Conservation (phyloP, 2,113 vertebrate species). For the Agapornis roseicollis region DNA sequence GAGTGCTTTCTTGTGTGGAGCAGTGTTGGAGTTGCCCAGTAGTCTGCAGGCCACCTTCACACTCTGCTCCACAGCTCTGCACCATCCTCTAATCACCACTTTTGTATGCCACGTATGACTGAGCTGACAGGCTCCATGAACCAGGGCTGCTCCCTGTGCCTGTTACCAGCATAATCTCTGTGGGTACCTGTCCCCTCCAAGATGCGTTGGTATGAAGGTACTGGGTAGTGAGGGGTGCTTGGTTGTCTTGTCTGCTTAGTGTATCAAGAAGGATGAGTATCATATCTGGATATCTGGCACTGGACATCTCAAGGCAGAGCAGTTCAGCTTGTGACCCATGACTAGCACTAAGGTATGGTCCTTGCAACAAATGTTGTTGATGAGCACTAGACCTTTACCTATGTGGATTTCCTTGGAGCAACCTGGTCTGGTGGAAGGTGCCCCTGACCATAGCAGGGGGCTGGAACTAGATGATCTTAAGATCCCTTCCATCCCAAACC, state of each 20-base stretch:
- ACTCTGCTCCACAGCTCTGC: not conserved
- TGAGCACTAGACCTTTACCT: not conserved
- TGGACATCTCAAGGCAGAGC: not conserved
- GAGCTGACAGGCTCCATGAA: not conserved
- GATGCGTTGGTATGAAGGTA: not conserved
- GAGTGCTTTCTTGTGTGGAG: no score
- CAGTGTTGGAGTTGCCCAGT: not conserved
- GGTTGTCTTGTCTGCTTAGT: not conserved
- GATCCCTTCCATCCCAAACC: not conserved
- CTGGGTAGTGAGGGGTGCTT: not conserved
- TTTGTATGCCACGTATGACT: rapidly evolving
- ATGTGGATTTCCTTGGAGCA: not conserved
- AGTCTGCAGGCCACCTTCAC: not conserved
- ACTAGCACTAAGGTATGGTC: not conserved
- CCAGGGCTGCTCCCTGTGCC: not conserved
- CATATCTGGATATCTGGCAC: no score
- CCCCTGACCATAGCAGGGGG: not conserved
- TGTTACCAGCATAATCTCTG: not conserved
- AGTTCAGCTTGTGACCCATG: not conserved
- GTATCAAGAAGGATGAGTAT: not conserved
- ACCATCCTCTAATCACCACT: rapidly evolving
- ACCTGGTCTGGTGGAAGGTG: not conserved
- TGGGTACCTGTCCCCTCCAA: not conserved
- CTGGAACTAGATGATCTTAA: not conserved
- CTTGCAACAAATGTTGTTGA: not conserved